Percentiles rank a stretch among this genome's conserved stretches.
These are phyloP conservation scores for Pomacea canaliculata DNA, from an alignment of 2,888 invertebrate species.

Conservation along the genomic window DNA sequence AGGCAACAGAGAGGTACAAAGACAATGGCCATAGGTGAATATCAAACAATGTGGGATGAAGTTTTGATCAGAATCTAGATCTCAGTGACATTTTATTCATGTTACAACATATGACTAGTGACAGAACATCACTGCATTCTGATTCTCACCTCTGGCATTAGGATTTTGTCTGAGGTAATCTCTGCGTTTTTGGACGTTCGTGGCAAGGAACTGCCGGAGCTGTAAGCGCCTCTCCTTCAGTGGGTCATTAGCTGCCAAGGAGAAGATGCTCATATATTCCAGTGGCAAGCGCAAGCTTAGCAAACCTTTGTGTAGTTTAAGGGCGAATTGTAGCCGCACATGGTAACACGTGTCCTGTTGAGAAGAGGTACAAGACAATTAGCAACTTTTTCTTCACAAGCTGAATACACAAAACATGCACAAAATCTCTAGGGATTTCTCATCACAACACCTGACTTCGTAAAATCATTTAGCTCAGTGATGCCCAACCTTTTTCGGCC, in stretches of 20 bases:
- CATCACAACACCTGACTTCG: no score
- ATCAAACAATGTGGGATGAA: no score
- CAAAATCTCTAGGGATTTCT: background rate
- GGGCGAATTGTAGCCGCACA: constrained; percentile 88
- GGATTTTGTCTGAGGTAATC: constrained; percentile 85
- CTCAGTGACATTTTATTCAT: no score
- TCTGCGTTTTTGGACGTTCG: constrained; percentile 87
- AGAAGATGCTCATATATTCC: constrained; percentile 97
- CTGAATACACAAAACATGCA: background rate
- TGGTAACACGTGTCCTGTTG: constrained; percentile 69
- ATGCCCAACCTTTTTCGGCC: no score
- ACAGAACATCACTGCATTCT: no score
- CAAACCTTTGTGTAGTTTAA: constrained; percentile 92
- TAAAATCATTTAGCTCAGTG: no score
- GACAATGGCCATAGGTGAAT: no score
- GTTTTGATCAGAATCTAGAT: no score
- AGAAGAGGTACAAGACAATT: background rate
- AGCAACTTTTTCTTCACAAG: background rate
- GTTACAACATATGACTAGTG: no score
- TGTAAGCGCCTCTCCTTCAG: constrained; percentile 80
- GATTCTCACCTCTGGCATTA: constrained; percentile 62
- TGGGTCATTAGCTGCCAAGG: constrained; percentile 88
- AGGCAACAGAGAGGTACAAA: no score
- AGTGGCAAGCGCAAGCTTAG: constrained; percentile 80
- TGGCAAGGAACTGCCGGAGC: constrained; percentile 82